Percentiles rank a stretch among this genome's conserved stretches.
Conservation (phyloP, 1,140 invertebrate genomes). For the Notospermus geniculatus region DNA sequence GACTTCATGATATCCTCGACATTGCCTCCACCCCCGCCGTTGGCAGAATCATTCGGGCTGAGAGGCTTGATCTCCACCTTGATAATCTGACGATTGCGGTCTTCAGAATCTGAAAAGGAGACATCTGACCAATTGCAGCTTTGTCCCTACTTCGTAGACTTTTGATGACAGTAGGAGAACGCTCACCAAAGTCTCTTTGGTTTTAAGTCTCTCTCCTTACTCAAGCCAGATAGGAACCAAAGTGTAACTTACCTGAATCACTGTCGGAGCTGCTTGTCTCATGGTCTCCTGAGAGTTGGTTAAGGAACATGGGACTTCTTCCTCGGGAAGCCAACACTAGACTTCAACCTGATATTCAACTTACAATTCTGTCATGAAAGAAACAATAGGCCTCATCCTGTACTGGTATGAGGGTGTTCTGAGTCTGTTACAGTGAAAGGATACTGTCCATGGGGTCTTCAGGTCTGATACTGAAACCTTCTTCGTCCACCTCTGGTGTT, state of each 20-base stretch:
- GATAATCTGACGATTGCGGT: constrained; percentile 77
- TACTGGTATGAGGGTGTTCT: too few species aligned
- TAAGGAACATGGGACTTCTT: too few species aligned
- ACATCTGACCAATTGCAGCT: background rate
- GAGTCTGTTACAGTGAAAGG: constrained; percentile 29
- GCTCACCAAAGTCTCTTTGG: too few species aligned
- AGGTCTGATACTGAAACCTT: constrained; percentile 88
- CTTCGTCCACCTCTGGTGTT: constrained; percentile 85
- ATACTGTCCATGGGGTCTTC: constrained; percentile 48
- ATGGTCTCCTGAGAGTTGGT: constrained; percentile 32
- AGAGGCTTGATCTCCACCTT: constrained; percentile 94
- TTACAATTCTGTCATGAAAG: too few species aligned
- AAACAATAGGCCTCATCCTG: too few species aligned
- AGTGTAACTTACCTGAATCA: constrained; percentile 69
- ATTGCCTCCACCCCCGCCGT: constrained; percentile 73
- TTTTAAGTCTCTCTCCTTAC: too few species aligned
- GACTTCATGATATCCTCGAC: constrained; percentile 90
- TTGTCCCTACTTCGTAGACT: too few species aligned
- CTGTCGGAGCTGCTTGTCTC: constrained; percentile 82
- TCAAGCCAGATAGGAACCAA: background rate
- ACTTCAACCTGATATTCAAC: too few species aligned
- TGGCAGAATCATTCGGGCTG: constrained; percentile 60
- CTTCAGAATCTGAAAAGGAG: constrained; percentile 64
- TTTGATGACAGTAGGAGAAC: too few species aligned
- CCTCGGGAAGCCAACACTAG: too few species aligned